Conservation (phyloP, 1,140 invertebrate species). For the Cyrtorhinus lividipennis region DNA sequence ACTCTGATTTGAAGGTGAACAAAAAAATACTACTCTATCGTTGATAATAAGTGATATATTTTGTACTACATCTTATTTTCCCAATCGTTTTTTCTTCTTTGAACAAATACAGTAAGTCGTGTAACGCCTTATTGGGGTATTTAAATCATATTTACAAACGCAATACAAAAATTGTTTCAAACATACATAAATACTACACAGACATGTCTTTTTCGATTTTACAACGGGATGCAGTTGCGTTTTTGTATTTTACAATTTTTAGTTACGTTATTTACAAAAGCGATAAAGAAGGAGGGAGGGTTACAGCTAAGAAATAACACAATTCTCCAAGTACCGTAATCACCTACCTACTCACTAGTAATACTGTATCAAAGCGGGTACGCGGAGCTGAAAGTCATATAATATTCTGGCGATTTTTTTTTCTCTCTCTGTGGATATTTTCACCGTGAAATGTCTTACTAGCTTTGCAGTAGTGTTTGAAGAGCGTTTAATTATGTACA, state of each 20-base stretch:
- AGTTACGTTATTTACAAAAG: neutral
- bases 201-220: neutral
- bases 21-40: neutral
- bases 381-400: neutral
- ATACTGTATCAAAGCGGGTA: conserved; percentile 14
- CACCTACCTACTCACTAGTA: conserved; percentile 10
- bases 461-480: neutral
- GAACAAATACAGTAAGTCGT: neutral
- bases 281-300: neutral
- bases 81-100: neutral
- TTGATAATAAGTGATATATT: neutral
- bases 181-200: conserved; percentile 10
- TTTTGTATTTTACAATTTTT: neutral
- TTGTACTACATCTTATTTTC: neutral
- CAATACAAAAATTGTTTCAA: neutral
- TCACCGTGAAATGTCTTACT: neutral
- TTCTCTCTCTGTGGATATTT: neutral
- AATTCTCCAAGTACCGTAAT: neutral
- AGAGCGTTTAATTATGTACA: conserved; percentile 1
- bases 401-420: neutral
- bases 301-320: neutral
- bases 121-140: neutral
- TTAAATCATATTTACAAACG: conserved; percentile 12
- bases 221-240: neutral
- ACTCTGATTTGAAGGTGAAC: neutral